phyloP scores from a whole-genome alignment of 2,113 vertebrate genomes.

The Scopus umbretta region DNA sequence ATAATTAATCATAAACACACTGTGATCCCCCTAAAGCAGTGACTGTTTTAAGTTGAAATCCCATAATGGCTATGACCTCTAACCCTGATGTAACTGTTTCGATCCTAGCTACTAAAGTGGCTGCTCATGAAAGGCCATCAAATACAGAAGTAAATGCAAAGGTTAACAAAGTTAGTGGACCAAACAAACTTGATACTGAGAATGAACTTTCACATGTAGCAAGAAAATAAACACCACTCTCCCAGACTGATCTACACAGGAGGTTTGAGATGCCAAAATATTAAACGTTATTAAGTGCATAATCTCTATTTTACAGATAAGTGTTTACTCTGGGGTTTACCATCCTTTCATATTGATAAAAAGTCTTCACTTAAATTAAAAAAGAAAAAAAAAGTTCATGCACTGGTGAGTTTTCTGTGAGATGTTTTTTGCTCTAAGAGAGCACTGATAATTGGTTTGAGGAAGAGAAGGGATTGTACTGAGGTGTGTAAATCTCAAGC shows the following conservation, averaged over 20 bases:
- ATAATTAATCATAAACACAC: constrained; percentile 73
- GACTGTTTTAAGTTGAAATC: constrained; percentile 74
- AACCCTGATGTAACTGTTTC: constrained; percentile 74
- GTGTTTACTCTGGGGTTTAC: constrained; percentile 65
- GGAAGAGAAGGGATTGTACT: neutral
- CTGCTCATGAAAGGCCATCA: constrained; percentile 73
- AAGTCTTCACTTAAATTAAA: constrained; percentile 15
- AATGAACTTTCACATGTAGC: constrained; percentile 80
- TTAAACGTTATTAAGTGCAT: constrained; percentile 69
- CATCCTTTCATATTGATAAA: constrained; percentile 63
- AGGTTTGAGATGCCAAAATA: constrained; percentile 74
- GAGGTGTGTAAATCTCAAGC: neutral
- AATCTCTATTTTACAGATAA: constrained; percentile 67
- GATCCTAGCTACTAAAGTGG: constrained; percentile 64
- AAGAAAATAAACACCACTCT: constrained; percentile 78
- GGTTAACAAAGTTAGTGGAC: constrained; percentile 84
- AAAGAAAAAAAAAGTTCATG: neutral
- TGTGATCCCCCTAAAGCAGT: constrained; percentile 60
- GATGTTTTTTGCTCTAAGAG: neutral
- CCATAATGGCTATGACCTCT: constrained; percentile 75
- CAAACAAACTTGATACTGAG: constrained; percentile 84
- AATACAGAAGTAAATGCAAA: constrained; percentile 75
- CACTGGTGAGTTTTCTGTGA: neutral
- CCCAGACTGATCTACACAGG: constrained; percentile 67
- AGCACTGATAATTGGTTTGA: neutral